Conservation (phyloP, 1,140 invertebrate genomes). For the Ephestia elutella region DNA sequence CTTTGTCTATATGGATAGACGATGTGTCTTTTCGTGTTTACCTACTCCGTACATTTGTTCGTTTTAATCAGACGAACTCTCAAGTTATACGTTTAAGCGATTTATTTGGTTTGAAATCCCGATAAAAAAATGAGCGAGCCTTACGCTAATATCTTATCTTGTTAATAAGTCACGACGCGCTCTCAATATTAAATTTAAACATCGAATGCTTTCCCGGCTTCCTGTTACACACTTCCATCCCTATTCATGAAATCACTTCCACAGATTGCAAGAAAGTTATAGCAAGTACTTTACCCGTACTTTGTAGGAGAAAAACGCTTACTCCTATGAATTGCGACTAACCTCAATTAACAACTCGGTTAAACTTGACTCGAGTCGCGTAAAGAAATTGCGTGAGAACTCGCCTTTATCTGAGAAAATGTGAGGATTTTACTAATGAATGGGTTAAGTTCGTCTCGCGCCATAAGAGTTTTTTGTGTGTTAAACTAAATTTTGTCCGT, state of each 20-base stretch:
- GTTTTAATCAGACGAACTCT: background rate
- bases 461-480: background rate
- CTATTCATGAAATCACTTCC: too few species aligned
- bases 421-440: conserved; percentile 1
- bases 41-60: background rate
- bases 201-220: too few species aligned
- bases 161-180: too few species aligned
- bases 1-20: background rate
- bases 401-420: background rate
- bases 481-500: too few species aligned
- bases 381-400: conserved; percentile 3
- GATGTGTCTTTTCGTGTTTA: background rate
- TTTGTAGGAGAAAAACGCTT: background rate
- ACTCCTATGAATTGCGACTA: background rate
- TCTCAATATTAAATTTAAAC: too few species aligned
- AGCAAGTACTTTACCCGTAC: background rate
- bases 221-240: too few species aligned
- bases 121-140: too few species aligned
- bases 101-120: background rate
- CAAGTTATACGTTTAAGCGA: background rate
- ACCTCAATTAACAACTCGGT: conserved; percentile 3
- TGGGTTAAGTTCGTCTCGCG: background rate
- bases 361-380: background rate
- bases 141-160: too few species aligned
- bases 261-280: background rate